Evolutionary conservation across 2,797 vertebrate genomes (phyloP).

Genomic region (Prionace glauca): DNA sequence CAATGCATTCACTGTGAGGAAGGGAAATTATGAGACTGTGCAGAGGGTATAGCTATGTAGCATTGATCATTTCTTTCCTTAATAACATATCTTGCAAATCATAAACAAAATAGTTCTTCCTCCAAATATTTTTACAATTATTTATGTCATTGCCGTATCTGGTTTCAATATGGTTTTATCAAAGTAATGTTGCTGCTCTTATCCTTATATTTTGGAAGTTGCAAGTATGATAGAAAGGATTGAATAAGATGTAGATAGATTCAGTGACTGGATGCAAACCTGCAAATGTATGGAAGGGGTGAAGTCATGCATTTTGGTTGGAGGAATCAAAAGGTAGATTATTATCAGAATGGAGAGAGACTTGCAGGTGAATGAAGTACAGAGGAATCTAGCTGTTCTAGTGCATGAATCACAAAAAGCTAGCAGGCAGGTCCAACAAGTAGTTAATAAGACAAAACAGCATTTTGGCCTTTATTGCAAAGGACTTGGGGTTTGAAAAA

Average conservation of each 20-base stretch:
- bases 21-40: neutral
- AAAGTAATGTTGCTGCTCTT: slow-evolving; percentile 33
- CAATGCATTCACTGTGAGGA: neutral
- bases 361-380: too few species aligned
- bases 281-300: too few species aligned
- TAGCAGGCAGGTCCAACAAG: too few species aligned
- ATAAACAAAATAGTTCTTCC: neutral
- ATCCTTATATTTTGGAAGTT: neutral
- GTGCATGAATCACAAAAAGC: too few species aligned
- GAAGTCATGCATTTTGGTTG: too few species aligned
- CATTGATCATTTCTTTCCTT: neutral
- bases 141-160: neutral
- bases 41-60: neutral
- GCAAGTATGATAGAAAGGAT: neutral
- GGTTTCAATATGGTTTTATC: slow-evolving; percentile 11
- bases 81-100: neutral
- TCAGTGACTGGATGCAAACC: too few species aligned
- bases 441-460: too few species aligned
- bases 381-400: too few species aligned
- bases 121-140: neutral
- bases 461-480: too few species aligned
- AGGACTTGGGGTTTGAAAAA: too few species aligned
- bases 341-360: too few species aligned
- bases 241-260: neutral
- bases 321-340: too few species aligned